Base-by-base conservation (phyloP, 2,113 vertebrate species). In the Rhynchomys soricoides region DNA sequence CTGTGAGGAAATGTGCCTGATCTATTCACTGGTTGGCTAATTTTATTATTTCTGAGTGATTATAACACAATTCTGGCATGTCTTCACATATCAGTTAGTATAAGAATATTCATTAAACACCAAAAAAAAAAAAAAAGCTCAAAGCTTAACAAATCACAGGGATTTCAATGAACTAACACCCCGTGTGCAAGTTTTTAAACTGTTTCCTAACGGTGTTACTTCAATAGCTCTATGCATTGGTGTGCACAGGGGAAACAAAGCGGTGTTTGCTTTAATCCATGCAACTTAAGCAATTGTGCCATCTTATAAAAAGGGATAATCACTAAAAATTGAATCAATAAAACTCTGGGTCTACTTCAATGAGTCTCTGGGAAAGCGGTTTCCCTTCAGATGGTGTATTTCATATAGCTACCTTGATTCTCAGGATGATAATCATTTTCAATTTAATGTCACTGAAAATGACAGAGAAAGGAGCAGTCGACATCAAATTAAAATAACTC, bases 241-340 rank as follows among this genome's bases (percentile, higher is more conserved):
- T 64, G 81, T 34, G 16, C 45, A n/a, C 0, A 52, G 40, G 59
- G 50, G 70, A n/a, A 96, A 55, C 4, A 95, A 57, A 7, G 34
- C 45, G 11, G 22, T 82, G 70, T 87, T 93, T 79, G 91, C 57
- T 96, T 92, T 90, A 93, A 78, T 86, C 68, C 66, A 74, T 68
- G 64, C 37, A 91, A 81, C 71, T 74, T 93, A 88, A 89, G 57
- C 55, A 96, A 94, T 48, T 68, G 17, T 93, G 13, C 24, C 40
- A 55, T 40, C 64, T 96, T 94, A 45, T 91, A 87, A 73, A 40
- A 68, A 71, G 34, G 68, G 17, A 75, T 75, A 85, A 19, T 40
- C 34, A 31, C 64, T 93, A 89, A 73, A 91, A 96, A 64, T 57
- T 68, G 29, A 93, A 93, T 89, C 93, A 87, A 86, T 86, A 81